Percentiles rank a stretch among this genome's conserved stretches.
phyloP scores from a whole-genome alignment of 2,113 vertebrate species.

The Petrocephalus zakoni region DNA sequence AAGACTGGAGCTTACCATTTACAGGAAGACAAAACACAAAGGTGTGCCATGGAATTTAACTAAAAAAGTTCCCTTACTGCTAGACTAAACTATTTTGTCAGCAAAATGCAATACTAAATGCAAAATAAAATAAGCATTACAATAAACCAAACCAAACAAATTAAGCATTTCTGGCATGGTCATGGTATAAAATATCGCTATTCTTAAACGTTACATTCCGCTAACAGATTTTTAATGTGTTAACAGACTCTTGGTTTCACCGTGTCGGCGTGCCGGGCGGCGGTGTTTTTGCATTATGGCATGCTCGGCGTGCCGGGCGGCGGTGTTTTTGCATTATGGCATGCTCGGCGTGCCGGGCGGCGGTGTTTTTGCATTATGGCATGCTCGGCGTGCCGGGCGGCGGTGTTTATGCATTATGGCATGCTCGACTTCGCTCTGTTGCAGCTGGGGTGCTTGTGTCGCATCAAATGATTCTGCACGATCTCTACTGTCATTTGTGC shows the following conservation, averaged over 20 bases:
- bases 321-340: not conserved
- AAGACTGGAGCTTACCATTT: not conserved
- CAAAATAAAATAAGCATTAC: not conserved
- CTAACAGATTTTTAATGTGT: not conserved
- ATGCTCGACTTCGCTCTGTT: not conserved
- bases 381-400: not conserved
- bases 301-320: too few relatives aligned
- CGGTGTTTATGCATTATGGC: not conserved
- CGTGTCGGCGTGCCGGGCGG: not conserved
- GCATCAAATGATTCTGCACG: slow-evolving; percentile 10
- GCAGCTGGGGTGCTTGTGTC: slow-evolving; percentile 2
- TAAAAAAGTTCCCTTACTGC: not conserved
- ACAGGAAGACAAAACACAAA: not conserved
- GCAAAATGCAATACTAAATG: not conserved
- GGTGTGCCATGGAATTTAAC: not conserved
- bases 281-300: not conserved
- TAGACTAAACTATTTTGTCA: not conserved
- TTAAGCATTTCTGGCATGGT: not conserved
- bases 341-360: too few relatives aligned
- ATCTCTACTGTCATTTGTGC: not conserved
- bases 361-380: not conserved
- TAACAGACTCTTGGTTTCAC: not conserved
- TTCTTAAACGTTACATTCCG: not conserved
- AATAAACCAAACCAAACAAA: not conserved
- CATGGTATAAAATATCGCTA: not conserved